phyloP scores from a whole-genome alignment of 2,888 invertebrate genomes.

The Dolichopus griseipennis region DNA sequence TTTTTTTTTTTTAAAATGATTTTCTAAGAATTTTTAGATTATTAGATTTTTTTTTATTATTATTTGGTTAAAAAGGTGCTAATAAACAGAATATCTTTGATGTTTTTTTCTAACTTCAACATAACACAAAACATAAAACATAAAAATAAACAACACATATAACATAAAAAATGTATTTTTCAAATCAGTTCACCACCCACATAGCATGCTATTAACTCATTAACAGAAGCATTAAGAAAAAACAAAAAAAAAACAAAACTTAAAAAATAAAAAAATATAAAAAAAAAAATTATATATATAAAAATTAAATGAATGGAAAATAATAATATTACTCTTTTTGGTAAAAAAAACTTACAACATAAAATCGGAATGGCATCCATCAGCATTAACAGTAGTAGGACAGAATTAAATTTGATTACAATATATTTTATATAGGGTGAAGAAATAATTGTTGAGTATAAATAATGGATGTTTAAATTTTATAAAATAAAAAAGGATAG shows the following conservation, averaged over 20 bases:
- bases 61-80: not conserved
- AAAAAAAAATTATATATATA: not conserved
- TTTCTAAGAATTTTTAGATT: too few relatives aligned
- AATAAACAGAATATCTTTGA: not conserved
- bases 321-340: not conserved
- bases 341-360: not conserved
- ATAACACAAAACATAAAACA: too few relatives aligned
- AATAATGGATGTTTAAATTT: too few relatives aligned
- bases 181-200: not conserved
- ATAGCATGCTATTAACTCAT: conserved; percentile 3
- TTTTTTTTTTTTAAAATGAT: too few relatives aligned
- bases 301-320: too few relatives aligned
- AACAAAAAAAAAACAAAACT: too few relatives aligned
- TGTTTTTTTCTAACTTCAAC: not conserved
- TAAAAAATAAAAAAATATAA: not conserved
- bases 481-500: too few relatives aligned
- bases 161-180: not conserved
- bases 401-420: too few relatives aligned
- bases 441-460: too few relatives aligned
- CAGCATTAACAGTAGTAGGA: too few relatives aligned
- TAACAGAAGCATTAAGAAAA: not conserved
- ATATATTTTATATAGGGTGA: too few relatives aligned
- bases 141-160: not conserved
- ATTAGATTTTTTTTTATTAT: not conserved
- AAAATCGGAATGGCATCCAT: too few relatives aligned